Evolutionary conservation across 2,113 vertebrate species (phyloP).

Genomic region (Poeciliopsis prolifica): DNA sequence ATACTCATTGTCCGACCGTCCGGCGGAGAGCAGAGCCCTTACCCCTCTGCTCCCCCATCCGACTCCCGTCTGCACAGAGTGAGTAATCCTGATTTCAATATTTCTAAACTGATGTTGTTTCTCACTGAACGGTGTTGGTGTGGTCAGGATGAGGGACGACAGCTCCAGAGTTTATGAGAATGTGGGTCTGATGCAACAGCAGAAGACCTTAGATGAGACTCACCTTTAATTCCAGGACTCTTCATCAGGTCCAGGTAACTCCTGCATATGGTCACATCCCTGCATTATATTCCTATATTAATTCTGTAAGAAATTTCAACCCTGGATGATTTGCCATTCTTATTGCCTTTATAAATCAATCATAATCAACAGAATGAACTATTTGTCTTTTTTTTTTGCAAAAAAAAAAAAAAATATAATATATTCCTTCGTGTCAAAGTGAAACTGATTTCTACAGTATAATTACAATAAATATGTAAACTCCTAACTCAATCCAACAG

Average conservation of each 20-base stretch:
- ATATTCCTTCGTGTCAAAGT: too few relatives aligned
- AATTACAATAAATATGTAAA: too few relatives aligned
- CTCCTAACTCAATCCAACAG: too few relatives aligned
- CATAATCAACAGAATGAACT: too few relatives aligned
- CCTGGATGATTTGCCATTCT: too few relatives aligned
- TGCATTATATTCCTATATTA: too few relatives aligned
- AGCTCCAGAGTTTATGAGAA: constrained; percentile 96
- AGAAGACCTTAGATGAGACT: constrained; percentile 98
- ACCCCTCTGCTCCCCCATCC: constrained; percentile 92
- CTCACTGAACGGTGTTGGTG: constrained; percentile 19
- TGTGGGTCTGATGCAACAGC: constrained; percentile 97
- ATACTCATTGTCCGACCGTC: constrained; percentile 93
- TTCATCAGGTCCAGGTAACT: constrained; percentile 68
- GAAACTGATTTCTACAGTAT: too few relatives aligned
- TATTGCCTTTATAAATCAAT: too few relatives aligned
- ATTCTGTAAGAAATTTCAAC: too few relatives aligned
- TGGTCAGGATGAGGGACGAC: constrained; percentile 91
- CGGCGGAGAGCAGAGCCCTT: constrained; percentile 93
- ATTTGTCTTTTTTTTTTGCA: too few relatives aligned
- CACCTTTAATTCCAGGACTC: constrained; percentile 36
- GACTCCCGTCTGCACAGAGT: constrained; percentile 93
- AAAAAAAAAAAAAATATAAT: too few relatives aligned
- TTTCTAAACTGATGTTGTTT: neutral
- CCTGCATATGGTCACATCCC: neutral
- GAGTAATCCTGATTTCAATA: constrained; percentile 70